Evolutionary conservation across 1,140 invertebrate genomes (phyloP).

Genomic region (Aphidius gifuensis): DNA sequence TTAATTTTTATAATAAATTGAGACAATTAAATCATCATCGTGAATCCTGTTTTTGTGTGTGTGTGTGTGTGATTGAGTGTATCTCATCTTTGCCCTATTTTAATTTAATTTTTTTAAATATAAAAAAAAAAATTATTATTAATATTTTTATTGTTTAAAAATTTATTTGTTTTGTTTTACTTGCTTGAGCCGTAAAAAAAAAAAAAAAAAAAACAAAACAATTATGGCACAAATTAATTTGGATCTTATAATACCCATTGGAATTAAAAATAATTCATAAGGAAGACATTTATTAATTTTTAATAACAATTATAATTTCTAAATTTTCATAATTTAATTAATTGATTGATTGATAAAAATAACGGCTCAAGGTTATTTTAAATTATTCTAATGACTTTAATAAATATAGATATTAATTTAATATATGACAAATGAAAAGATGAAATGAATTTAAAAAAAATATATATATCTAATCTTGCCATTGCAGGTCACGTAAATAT

Average conservation of each 20-base stretch:
- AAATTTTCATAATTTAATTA: too few species aligned
- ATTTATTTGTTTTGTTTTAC: conserved; percentile 11
- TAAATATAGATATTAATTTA: too few species aligned
- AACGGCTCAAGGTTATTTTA: too few species aligned
- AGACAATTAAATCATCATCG: conserved; percentile 36
- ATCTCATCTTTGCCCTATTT: not conserved
- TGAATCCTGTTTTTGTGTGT: conserved; percentile 38
- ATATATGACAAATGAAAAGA: too few species aligned
- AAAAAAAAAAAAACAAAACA: not conserved
- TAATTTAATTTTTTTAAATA: not conserved
- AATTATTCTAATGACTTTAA: too few species aligned
- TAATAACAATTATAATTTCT: too few species aligned
- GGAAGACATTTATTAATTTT: conserved; percentile 21
- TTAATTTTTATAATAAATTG: conserved; percentile 14
- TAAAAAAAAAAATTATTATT: conserved; percentile 16
- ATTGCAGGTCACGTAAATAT: too few species aligned
- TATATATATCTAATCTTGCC: too few species aligned
- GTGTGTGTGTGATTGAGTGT: not conserved
- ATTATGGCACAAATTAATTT: conserved; percentile 41
- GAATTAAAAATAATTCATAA: conserved; percentile 19
- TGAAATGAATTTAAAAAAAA: too few species aligned
- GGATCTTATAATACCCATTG: conserved; percentile 23
- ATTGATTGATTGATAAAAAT: too few species aligned
- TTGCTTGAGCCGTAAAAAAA: conserved; percentile 24
- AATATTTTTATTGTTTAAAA: conserved; percentile 3